phyloP scores from a whole-genome alignment of 2,797 vertebrate genomes.

The Phoeniculus purpureus region DNA sequence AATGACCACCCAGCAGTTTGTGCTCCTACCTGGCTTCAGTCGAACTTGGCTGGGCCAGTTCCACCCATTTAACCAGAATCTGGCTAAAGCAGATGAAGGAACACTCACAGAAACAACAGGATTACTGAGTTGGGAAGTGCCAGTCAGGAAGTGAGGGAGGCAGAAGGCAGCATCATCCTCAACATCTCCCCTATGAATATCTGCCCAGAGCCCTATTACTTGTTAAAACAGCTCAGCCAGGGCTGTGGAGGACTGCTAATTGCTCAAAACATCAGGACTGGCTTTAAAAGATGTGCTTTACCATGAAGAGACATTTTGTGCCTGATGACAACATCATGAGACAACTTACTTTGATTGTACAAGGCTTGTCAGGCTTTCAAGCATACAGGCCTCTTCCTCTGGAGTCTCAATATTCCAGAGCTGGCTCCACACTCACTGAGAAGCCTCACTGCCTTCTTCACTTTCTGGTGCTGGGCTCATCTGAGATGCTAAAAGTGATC shows the following conservation, averaged over 20 bases:
- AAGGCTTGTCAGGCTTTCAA: neutral
- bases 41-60: neutral
- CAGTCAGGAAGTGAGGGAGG: neutral
- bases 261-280: neutral
- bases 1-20: neutral
- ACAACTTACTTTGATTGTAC: neutral
- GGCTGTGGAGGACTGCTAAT: neutral
- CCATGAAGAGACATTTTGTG: neutral
- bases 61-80: neutral
- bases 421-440: no score
- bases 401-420: neutral
- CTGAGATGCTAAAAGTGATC: accelerated
- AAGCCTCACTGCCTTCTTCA: neutral
- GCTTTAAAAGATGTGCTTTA: neutral
- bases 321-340: neutral
- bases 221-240: neutral
- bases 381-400: neutral
- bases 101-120: neutral
- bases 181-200: neutral
- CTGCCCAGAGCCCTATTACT: neutral
- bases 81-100: neutral
- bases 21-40: neutral
- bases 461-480: neutral
- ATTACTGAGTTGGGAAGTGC: neutral
- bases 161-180: neutral